These are phyloP conservation scores for Siniperca chuatsi DNA, from an alignment of 2,113 vertebrate species.

Conservation along the genomic window DNA sequence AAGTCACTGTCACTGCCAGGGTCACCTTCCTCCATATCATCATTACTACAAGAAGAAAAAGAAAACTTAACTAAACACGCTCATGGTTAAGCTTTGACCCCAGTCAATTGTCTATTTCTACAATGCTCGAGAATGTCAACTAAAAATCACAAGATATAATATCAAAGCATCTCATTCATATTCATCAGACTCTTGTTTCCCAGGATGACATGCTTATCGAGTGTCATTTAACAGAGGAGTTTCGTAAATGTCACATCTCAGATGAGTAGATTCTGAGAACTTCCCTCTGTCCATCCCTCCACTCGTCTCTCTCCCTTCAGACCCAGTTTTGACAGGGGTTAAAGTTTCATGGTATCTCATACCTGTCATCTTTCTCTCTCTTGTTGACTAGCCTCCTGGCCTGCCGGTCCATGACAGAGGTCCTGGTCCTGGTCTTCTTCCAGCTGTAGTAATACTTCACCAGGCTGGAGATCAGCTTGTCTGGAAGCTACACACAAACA, in stretches of 20 bases:
- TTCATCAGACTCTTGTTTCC: conserved; percentile 38
- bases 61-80: not conserved
- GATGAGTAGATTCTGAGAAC: not conserved
- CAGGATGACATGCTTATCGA: not conserved
- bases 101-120: not conserved
- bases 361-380: conserved; percentile 92
- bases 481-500: conserved; percentile 85
- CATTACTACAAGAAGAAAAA: conserved; percentile 77
- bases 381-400: conserved; percentile 90
- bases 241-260: conserved; percentile 47
- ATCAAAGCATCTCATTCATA: conserved; percentile 43
- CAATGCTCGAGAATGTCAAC: conserved; percentile 20
- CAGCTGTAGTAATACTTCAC: conserved; percentile 96
- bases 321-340: not conserved
- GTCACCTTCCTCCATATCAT: conserved; percentile 89
- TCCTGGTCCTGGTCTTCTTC: conserved; percentile 93
- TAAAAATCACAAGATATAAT: conserved; percentile 23
- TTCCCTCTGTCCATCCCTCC: not conserved
- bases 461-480: conserved; percentile 92
- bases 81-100: not conserved
- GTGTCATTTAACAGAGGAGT: conserved; percentile 35
- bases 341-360: conserved; percentile 17
- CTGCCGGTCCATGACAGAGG: conserved; percentile 94
- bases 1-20: conserved; percentile 89
- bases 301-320: not conserved